Evolutionary conservation across 2,797 vertebrate genomes (phyloP).

Genomic region (Sardinella longiceps): DNA sequence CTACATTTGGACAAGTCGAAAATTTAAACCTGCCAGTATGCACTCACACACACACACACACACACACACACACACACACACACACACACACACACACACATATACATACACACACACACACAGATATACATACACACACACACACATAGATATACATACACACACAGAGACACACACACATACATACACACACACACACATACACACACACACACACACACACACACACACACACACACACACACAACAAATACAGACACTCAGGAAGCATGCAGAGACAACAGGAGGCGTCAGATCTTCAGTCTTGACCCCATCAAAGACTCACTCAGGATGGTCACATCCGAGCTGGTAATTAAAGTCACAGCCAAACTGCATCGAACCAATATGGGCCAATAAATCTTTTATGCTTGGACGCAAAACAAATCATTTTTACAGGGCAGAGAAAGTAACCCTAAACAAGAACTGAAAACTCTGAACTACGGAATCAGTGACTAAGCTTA

Average conservation of each 20-base stretch:
- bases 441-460: not conserved
- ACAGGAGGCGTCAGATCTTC: not conserved
- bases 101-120: not conserved
- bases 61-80: not conserved
- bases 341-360: not conserved
- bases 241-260: not conserved
- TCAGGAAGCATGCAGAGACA: not conserved
- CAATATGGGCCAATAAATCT: no score
- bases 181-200: not conserved
- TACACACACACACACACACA: not conserved
- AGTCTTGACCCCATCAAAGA: slow-evolving; percentile 8
- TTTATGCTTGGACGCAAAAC: no score
- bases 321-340: not conserved
- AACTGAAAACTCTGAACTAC: not conserved
- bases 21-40: not conserved
- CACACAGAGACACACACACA: slow-evolving; percentile 10
- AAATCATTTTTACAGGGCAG: not conserved
- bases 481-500: not conserved
- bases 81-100: not conserved
- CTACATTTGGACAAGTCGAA: not conserved
- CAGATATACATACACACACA: no score
- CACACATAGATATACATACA: no score
- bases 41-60: not conserved
- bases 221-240: not conserved
- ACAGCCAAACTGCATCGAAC: not conserved